Evolutionary conservation across 2,888 invertebrate species (phyloP).

Genomic region (Thereva nobilitata): DNA sequence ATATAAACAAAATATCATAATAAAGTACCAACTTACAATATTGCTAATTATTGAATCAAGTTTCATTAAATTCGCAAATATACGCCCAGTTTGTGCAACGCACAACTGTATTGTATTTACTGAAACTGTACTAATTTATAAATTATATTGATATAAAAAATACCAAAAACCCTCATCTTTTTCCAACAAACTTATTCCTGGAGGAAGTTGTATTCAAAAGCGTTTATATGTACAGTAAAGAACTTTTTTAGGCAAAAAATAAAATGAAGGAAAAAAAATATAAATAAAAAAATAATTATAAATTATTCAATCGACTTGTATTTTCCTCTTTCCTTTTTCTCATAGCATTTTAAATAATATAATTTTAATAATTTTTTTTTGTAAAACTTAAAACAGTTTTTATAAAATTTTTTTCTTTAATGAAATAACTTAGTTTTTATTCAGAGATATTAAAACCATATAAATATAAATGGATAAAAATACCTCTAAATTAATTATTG

Average conservation of each 20-base stretch:
- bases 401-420: conserved; percentile 5
- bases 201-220: too few species aligned
- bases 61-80: too few species aligned
- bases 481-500: conserved; percentile 22
- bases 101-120: too few species aligned
- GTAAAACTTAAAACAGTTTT: conserved; percentile 34
- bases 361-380: conserved; percentile 20
- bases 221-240: too few species aligned
- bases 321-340: conserved; percentile 30
- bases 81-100: too few species aligned
- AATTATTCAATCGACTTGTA: conserved; percentile 14
- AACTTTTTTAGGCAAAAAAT: not conserved
- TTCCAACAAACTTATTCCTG: too few species aligned
- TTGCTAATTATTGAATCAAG: too few species aligned
- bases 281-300: conserved; percentile 13
- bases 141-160: too few species aligned
- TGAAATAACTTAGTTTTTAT: conserved; percentile 12
- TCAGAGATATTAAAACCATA: conserved; percentile 17
- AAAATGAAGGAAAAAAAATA: not conserved
- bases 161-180: too few species aligned
- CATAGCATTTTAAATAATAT: conserved; percentile 24
- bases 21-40: too few species aligned
- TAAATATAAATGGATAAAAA: conserved; percentile 8
- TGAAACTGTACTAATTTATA: too few species aligned
- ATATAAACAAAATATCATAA: too few species aligned